Percentiles rank a stretch among this genome's conserved stretches.
Evolutionary conservation across 1,140 invertebrate genomes (phyloP).

Genomic region (Bombus confusus): DNA sequence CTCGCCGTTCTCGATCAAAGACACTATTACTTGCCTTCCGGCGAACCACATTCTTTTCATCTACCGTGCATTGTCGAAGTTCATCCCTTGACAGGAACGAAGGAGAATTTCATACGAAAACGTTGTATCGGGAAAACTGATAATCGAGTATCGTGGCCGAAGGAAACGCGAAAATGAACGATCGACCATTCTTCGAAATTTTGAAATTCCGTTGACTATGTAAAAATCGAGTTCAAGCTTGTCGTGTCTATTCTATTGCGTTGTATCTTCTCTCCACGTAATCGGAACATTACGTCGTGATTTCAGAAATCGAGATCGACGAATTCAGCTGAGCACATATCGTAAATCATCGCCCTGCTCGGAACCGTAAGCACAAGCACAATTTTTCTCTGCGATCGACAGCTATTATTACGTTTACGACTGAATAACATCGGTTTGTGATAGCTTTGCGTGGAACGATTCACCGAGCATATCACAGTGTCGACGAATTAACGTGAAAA

Average conservation of each 20-base stretch:
- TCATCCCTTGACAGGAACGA: no score
- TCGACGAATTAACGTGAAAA: conserved; percentile 2
- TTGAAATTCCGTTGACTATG: not conserved
- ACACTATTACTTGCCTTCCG: not conserved
- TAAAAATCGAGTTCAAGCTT: no score
- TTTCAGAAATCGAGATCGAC: not conserved
- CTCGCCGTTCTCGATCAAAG: not conserved
- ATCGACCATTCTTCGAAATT: not conserved
- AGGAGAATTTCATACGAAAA: not conserved
- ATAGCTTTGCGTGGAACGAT: no score
- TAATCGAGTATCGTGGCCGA: not conserved
- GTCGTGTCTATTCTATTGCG: no score
- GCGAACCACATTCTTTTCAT: no score
- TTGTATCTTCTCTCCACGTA: no score
- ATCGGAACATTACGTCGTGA: not conserved
- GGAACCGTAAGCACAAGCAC: no score
- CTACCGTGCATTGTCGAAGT: not conserved
- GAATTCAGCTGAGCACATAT: not conserved
- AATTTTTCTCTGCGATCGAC: not conserved
- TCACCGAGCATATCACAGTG: not conserved
- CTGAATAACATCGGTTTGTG: not conserved
- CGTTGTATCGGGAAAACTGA: not conserved
- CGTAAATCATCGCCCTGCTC: not conserved
- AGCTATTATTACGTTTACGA: not conserved
- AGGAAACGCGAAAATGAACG: not conserved